Conservation (phyloP, 2,113 vertebrate genomes). For the Polypterus senegalus region DNA sequence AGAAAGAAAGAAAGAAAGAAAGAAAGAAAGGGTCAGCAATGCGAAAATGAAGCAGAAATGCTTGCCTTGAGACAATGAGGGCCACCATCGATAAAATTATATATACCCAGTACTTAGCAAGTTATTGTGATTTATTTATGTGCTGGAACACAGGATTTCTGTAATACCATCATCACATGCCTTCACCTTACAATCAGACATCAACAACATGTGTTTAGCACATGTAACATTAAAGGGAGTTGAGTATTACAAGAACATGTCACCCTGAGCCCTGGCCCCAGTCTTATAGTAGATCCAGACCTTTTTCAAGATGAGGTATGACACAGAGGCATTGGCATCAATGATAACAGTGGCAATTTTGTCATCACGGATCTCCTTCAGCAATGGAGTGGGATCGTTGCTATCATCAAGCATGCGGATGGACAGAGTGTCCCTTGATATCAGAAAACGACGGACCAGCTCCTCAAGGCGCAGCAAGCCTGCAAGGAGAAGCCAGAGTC, state of each 20-base stretch:
- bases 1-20: background rate
- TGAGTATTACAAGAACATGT: background rate
- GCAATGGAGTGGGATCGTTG: slow-evolving; percentile 66
- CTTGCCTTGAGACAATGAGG: too few species aligned
- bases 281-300: slow-evolving; percentile 23
- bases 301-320: slow-evolving; percentile 76
- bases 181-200: too few species aligned
- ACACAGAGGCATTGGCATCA: slow-evolving; percentile 71
- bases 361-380: slow-evolving; percentile 83
- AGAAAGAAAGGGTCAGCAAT: background rate
- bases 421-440: slow-evolving; percentile 74
- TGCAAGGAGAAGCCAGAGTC: slow-evolving; percentile 23
- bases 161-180: too few species aligned
- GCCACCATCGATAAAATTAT: too few species aligned
- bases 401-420: slow-evolving; percentile 73
- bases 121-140: too few species aligned
- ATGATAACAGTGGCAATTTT: slow-evolving; percentile 83
- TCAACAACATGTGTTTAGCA: too few species aligned
- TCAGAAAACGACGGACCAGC: slow-evolving; percentile 71
- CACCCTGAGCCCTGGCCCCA: background rate
- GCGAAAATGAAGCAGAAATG: too few species aligned
- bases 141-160: too few species aligned
- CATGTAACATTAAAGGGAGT: too few species aligned
- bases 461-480: slow-evolving; percentile 76
- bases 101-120: too few species aligned